Conservation (phyloP, 2,797 vertebrate species). For the Characodon lateralis region DNA sequence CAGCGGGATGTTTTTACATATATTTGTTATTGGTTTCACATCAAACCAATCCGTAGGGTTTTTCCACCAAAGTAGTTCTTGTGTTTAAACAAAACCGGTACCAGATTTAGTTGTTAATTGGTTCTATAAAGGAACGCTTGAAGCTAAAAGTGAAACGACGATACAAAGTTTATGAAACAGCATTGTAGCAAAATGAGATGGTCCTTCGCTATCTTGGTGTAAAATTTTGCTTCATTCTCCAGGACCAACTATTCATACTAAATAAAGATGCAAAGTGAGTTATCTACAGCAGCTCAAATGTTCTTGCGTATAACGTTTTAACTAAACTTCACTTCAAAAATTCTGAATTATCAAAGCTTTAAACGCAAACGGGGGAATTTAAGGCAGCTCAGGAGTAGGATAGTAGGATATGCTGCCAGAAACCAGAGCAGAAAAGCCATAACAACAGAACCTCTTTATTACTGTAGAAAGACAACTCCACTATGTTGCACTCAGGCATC, state of each 20-base stretch:
- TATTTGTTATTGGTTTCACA: not conserved
- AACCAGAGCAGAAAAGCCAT: not conserved
- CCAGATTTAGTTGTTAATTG: too few relatives aligned
- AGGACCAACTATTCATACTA: not conserved
- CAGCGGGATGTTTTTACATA: not conserved
- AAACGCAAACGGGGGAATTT: not conserved
- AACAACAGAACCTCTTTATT: slow-evolving; percentile 3
- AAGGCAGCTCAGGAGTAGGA: not conserved
- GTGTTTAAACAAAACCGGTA: too few relatives aligned
- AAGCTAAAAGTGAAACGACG: too few relatives aligned
- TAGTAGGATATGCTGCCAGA: not conserved
- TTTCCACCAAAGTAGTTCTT: not conserved
- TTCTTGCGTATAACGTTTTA: not conserved
- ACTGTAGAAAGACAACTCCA: not conserved
- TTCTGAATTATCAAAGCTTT: not conserved
- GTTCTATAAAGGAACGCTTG: too few relatives aligned
- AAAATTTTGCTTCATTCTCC: not conserved
- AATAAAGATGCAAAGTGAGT: not conserved
- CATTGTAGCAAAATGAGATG: not conserved
- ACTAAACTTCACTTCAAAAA: not conserved
- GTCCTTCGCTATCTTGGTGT: not conserved
- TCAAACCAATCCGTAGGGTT: not conserved
- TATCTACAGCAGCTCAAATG: not conserved
- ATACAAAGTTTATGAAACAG: too few relatives aligned
- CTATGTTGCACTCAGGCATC: slow-evolving; percentile 16